Conservation (phyloP, 2,888 invertebrate species). For the Platerodrilus igneus region DNA sequence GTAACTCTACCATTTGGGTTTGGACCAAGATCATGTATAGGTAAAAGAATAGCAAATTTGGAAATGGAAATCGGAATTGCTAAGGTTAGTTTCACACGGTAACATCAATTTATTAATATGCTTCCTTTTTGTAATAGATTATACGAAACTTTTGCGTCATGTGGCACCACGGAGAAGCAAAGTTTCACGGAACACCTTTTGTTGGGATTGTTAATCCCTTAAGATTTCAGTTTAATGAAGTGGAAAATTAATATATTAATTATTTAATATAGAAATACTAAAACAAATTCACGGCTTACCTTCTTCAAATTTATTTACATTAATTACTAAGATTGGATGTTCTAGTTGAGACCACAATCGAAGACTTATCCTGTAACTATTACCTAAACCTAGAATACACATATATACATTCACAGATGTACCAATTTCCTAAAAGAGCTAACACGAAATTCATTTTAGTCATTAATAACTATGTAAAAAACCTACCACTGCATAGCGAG, state of each 20-base stretch:
- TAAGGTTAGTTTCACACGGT: constrained; percentile 34
- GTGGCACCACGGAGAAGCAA: constrained; percentile 37
- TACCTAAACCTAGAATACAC: no score
- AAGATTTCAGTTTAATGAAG: constrained; percentile 30
- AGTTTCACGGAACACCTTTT: constrained; percentile 26
- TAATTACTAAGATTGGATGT: no score
- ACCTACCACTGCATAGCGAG: no score
- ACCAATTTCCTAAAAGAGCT: no score
- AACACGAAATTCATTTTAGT: no score
- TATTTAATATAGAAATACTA: no score
- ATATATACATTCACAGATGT: no score
- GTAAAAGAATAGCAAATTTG: constrained; percentile 66
- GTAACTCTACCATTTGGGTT: constrained; percentile 63
- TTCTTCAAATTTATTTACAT: no score
- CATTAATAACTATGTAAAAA: no score
- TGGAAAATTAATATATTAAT: constrained; percentile 33
- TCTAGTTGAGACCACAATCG: no score
- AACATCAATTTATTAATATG: constrained; percentile 5
- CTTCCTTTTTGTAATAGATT: constrained; percentile 21
- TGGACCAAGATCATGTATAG: constrained; percentile 64
- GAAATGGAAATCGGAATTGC: constrained; percentile 43
- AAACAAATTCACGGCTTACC: no score
- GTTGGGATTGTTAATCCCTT: constrained; percentile 33
- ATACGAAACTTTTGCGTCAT: constrained; percentile 34
- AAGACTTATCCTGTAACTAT: no score